These are phyloP conservation scores for Typhlomys cinereus DNA, from an alignment of 2,113 vertebrate species.

Conservation along the genomic window DNA sequence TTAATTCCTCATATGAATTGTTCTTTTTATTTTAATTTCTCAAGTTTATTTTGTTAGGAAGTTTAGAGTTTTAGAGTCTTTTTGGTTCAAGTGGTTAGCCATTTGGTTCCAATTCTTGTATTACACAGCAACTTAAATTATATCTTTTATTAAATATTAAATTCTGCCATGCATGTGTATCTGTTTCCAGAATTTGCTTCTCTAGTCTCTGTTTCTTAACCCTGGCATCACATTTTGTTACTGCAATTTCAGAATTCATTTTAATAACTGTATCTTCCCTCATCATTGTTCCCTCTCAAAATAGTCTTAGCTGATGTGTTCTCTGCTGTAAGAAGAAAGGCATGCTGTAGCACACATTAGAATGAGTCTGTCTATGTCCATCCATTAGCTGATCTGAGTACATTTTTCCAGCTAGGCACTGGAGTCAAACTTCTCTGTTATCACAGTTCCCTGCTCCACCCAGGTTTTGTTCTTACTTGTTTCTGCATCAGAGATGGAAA, in stretches of 20 bases:
- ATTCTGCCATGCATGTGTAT: too few relatives aligned
- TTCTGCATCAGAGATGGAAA: neutral
- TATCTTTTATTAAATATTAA: too few relatives aligned
- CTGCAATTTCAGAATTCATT: slow-evolving; percentile 17
- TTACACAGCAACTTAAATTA: too few relatives aligned
- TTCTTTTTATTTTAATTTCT: too few relatives aligned
- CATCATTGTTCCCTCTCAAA: neutral
- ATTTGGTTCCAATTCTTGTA: too few relatives aligned
- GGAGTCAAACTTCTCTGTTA: neutral
- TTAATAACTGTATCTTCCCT: neutral
- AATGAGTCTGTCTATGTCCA: neutral
- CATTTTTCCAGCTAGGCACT: neutral
- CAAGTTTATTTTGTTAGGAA: too few relatives aligned
- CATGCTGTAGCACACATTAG: neutral
- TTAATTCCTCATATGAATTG: too few relatives aligned
- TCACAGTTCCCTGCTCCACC: neutral
- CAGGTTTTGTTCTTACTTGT: neutral
- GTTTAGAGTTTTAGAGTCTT: too few relatives aligned
- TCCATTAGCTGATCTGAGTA: neutral
- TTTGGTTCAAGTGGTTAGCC: too few relatives aligned
- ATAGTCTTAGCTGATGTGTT: neutral
- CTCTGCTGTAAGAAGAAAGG: neutral
- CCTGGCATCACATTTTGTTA: too few relatives aligned
- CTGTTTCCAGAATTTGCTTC: too few relatives aligned
- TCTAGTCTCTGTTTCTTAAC: too few relatives aligned